Conservation (phyloP, 2,113 vertebrate species). For the Hypocryptadius cinnamomeus region DNA sequence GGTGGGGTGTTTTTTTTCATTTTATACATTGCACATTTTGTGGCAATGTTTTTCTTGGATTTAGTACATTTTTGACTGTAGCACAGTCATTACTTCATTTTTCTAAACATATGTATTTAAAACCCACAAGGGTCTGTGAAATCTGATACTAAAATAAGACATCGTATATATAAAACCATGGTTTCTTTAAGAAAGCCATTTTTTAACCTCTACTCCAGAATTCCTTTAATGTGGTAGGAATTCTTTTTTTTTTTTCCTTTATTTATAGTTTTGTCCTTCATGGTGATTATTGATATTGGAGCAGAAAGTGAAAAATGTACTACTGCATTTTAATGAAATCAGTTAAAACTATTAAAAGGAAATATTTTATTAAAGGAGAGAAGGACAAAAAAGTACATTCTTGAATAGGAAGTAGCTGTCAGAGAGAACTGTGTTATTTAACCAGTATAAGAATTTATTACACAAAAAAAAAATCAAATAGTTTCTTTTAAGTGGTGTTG, state of each 20-base stretch:
- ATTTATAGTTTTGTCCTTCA: slow-evolving; percentile 2
- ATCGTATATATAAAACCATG: background rate
- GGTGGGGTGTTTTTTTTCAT: background rate
- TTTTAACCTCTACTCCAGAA: slow-evolving; percentile 9
- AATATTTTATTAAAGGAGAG: background rate
- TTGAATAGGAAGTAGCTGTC: background rate
- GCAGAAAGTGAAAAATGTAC: background rate
- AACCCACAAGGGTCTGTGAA: slow-evolving; percentile 32
- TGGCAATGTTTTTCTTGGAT: slow-evolving; percentile 50
- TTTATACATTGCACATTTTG: slow-evolving; percentile 36
- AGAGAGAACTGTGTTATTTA: background rate
- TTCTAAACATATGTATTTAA: slow-evolving; percentile 53
- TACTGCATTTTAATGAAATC: slow-evolving; percentile 15
- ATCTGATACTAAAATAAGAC: slow-evolving; percentile 53
- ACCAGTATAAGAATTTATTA: background rate
- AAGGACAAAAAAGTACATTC: background rate
- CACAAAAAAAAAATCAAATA: background rate
- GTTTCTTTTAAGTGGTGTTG: background rate
- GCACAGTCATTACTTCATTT: slow-evolving; percentile 49
- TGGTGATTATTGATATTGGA: background rate
- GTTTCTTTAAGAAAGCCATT: slow-evolving; percentile 14
- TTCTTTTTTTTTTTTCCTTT: background rate
- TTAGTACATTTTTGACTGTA: slow-evolving; percentile 40
- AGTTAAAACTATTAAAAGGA: slow-evolving; percentile 8
- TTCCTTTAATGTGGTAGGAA: slow-evolving; percentile 24